Conservation (phyloP, 1,140 invertebrate species). For the Psix sp. region DNA sequence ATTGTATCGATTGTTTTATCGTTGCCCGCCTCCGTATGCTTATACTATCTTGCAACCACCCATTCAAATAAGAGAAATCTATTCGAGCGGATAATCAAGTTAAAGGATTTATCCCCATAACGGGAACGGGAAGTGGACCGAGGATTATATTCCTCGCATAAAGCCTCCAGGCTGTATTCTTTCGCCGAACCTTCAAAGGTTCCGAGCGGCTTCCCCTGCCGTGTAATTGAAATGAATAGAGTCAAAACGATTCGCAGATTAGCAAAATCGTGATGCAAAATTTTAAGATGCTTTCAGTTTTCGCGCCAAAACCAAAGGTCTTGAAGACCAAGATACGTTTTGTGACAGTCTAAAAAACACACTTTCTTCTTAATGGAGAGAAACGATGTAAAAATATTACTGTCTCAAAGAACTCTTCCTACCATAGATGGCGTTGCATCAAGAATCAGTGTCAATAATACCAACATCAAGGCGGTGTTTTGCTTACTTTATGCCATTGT, state of each 20-base stretch:
- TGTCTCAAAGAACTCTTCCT: no score
- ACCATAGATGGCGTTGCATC: constrained; percentile 42
- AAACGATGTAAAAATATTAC: no score
- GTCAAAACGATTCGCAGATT: constrained; percentile 51
- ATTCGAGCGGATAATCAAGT: constrained; percentile 60
- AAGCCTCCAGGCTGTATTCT: constrained; percentile 49
- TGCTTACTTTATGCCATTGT: constrained; percentile 58
- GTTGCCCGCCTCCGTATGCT: constrained; percentile 11
- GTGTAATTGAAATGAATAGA: constrained; percentile 60
- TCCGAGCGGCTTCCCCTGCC: constrained; percentile 43
- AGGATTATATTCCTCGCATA: constrained; percentile 48
- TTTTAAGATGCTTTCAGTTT: neutral
- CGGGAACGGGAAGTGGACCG: constrained; percentile 52
- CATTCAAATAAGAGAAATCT: constrained; percentile 56
- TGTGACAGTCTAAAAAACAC: no score
- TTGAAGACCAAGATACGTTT: no score
- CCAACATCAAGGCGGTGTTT: constrained; percentile 45
- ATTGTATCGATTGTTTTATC: constrained; percentile 52
- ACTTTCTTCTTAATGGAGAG: no score
- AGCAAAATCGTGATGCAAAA: constrained; percentile 42
- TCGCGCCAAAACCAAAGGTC: no score
- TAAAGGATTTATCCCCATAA: constrained; percentile 61
- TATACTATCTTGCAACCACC: constrained; percentile 24
- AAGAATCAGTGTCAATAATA: constrained; percentile 49
- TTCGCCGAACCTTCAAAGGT: constrained; percentile 56